A percentile compares a stretch with the other conserved stretches of the same genome.
These are phyloP conservation scores for Myiozetetes cayanensis DNA, from an alignment of 2,113 vertebrate species.

Conservation along the genomic window DNA sequence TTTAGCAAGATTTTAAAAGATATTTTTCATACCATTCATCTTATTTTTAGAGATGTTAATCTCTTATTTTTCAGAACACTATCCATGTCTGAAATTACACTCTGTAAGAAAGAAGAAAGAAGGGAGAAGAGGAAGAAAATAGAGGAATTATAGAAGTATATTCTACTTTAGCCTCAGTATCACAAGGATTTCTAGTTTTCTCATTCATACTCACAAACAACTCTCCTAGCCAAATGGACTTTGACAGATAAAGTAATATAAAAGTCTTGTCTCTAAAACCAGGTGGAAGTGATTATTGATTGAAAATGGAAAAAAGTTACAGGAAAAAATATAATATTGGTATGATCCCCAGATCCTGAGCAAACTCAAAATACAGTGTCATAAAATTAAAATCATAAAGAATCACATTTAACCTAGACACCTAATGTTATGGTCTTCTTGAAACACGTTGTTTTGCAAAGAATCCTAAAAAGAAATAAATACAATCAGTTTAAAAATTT, in stretches of 20 bases:
- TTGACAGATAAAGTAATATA: not conserved
- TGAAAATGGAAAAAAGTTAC: not conserved
- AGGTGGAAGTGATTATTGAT: not conserved
- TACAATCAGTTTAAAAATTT: not conserved
- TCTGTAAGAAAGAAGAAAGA: not conserved
- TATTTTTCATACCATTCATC: not conserved
- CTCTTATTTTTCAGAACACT: not conserved
- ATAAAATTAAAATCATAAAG: slow-evolving; percentile 18
- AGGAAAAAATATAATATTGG: not conserved
- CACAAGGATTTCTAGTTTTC: not conserved
- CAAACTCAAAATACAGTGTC: not conserved
- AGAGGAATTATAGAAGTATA: not conserved
- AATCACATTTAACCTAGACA: not conserved
- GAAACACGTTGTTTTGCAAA: slow-evolving; percentile 12
- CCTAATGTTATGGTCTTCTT: not conserved
- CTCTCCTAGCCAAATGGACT: not conserved
- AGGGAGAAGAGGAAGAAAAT: not conserved
- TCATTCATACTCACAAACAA: not conserved
- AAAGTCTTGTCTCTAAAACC: not conserved
- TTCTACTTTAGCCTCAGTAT: not conserved
- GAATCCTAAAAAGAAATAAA: slow-evolving; percentile 1
- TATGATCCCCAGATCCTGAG: not conserved
- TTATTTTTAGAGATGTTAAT: not conserved
- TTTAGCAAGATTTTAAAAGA: not conserved
- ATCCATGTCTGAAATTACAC: not conserved